Evolutionary conservation across 2,888 invertebrate genomes (phyloP), one percentile per base, ranked within the genome.

Genomic region (Mallateleia sp.): DNA sequence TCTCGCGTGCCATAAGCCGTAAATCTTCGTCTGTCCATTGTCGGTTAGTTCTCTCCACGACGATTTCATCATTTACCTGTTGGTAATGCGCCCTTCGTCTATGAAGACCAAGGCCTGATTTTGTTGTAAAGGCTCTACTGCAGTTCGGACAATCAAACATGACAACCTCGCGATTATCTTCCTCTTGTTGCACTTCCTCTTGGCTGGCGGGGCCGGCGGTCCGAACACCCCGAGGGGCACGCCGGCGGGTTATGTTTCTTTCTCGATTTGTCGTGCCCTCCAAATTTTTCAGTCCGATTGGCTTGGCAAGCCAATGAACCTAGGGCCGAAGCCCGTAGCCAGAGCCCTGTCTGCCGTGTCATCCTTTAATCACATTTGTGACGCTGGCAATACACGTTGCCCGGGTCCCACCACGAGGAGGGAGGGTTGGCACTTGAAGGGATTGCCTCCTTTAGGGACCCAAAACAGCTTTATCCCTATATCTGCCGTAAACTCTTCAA

Each of bases 51-150:
- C 88, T 28, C 45, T 79, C 72, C 0, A 88, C 80, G 14, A 62
- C 22, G 2, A 88, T 25, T 42, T 47, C 79, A 2, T 1, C 69
- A 67, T 88, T 80, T 3, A 20, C 69, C 1, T 24, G 20, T 7
- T 38, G 77, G 0, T 18, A n/a, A 32, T 87, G 86, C 7, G 25
- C 42, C 0, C 15, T 18, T 0, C 45, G 11, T 11, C 69, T 34
- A 34, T 88, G 84, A 1, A 87, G 66, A n/a, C 88, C 86, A 0
- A 84, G 45, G 7, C 84, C 88, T 6, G 18, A 20, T 5, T 25
- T 22, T 0, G 82, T 67, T 4, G 4, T 2, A 22, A 85, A 88
- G 9, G 9, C 11, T 0, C 60, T 58, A 7, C 6, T 38, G 25
- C 84, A 87, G 0, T 56, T 8, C 11, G 28, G 42, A 24, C 86